These are phyloP conservation scores for Trachelipus rathkii DNA, from an alignment of 1,140 invertebrate species.

Conservation along the genomic window DNA sequence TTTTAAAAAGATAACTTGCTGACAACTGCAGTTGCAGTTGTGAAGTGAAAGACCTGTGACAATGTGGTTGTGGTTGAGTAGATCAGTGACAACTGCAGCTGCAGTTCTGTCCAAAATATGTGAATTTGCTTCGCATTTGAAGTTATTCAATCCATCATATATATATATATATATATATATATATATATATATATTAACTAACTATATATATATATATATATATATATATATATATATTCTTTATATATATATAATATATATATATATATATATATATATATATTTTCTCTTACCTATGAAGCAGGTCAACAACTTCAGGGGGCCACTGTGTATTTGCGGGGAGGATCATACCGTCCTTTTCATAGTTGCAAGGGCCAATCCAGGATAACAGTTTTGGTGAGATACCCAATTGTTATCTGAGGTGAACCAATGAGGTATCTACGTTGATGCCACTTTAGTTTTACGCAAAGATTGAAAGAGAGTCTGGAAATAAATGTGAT, in stretches of 20 bases:
- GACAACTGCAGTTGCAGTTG: too few relatives aligned
- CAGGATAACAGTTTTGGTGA: slow-evolving; percentile 54
- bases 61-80: too few relatives aligned
- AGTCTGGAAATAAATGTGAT: slow-evolving; percentile 22
- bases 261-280: background rate
- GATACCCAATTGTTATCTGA: slow-evolving; percentile 49
- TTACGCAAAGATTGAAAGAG: slow-evolving; percentile 50
- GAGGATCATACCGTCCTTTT: slow-evolving; percentile 53
- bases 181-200: background rate
- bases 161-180: background rate
- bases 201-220: slow-evolving; percentile 3
- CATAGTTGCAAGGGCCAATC: slow-evolving; percentile 55
- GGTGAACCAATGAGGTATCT: slow-evolving; percentile 45
- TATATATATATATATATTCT: background rate
- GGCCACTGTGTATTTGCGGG: slow-evolving; percentile 48
- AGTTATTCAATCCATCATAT: too few relatives aligned
- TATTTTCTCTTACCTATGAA: slow-evolving; percentile 47
- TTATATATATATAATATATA: background rate
- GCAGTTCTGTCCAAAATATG: too few relatives aligned
- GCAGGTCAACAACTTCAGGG: slow-evolving; percentile 48
- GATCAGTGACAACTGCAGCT: too few relatives aligned
- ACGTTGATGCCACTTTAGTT: slow-evolving; percentile 54
- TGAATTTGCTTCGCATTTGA: too few relatives aligned
- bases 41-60: too few relatives aligned
- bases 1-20: too few relatives aligned